These are phyloP conservation scores for Myzus persicae DNA, from an alignment of 1,140 invertebrate genomes.

Conservation along the genomic window DNA sequence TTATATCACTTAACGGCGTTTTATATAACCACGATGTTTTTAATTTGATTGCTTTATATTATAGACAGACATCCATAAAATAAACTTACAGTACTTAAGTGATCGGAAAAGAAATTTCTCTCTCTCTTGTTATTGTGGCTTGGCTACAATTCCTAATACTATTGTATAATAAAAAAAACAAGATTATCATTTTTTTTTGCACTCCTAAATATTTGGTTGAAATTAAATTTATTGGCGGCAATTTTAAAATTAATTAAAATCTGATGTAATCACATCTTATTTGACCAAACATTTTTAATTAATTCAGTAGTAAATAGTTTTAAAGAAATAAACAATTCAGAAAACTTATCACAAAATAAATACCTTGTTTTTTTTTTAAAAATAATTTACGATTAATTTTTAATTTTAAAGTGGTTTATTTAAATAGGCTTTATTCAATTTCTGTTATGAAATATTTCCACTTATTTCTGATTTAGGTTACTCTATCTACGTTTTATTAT, in stretches of 20 bases:
- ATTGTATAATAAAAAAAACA: background rate
- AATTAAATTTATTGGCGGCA: background rate
- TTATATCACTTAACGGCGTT: background rate
- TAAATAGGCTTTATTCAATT: slow-evolving; percentile 10
- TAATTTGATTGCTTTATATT: slow-evolving; percentile 5
- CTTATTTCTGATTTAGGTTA: slow-evolving; percentile 27
- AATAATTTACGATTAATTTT: background rate
- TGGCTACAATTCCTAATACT: background rate
- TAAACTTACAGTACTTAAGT: background rate
- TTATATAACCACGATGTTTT: background rate
- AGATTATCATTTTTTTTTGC: background rate
- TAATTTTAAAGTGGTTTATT: background rate
- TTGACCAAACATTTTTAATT: background rate
- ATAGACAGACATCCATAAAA: background rate
- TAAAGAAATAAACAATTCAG: background rate
- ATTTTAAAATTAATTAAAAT: background rate
- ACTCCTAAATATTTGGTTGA: background rate
- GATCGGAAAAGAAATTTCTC: background rate
- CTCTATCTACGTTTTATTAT: slow-evolving; percentile 15
- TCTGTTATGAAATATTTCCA: background rate
- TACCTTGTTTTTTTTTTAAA: background rate
- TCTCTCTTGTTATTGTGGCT: background rate
- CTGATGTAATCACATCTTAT: background rate
- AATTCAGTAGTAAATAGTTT: background rate
- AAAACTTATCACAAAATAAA: background rate